Percentiles rank a stretch among this genome's conserved stretches.
Conservation (phyloP, 2,888 invertebrate species). For the Campopleginae sp. region DNA sequence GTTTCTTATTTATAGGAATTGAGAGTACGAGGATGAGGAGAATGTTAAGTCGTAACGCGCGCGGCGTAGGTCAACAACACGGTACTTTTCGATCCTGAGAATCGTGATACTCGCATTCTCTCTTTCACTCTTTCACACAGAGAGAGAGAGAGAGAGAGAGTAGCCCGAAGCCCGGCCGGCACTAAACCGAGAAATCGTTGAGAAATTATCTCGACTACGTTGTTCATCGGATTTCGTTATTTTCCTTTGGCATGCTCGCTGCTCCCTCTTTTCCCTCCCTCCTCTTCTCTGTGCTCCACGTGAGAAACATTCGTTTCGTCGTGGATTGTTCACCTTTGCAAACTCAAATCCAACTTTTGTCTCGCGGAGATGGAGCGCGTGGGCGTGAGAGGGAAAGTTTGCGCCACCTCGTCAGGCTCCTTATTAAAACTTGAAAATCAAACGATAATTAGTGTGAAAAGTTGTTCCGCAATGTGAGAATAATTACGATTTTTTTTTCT, state of each 20-base stretch:
- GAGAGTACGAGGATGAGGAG: slow-evolving; percentile 20
- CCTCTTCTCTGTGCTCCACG: slow-evolving; percentile 15
- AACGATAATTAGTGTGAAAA: not conserved
- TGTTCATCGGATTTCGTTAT: slow-evolving; percentile 22
- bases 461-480: not conserved
- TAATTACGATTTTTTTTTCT: not conserved
- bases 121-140: slow-evolving; percentile 11
- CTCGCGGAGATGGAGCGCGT: slow-evolving; percentile 21
- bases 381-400: slow-evolving; percentile 64
- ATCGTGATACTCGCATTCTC: slow-evolving; percentile 47
- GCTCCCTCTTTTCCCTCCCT: not conserved
- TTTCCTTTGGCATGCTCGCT: not conserved
- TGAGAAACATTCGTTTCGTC: slow-evolving; percentile 45
- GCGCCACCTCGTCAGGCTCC: slow-evolving; percentile 9
- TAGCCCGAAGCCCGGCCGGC: not conserved
- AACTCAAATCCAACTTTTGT: slow-evolving; percentile 49
- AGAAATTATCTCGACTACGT: slow-evolving; percentile 42
- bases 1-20: not conserved
- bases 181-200: slow-evolving; percentile 17
- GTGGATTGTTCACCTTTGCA: slow-evolving; percentile 53
- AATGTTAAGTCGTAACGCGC: slow-evolving; percentile 38
- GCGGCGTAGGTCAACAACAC: slow-evolving; percentile 66
- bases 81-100: slow-evolving; percentile 57
- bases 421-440: slow-evolving; percentile 29
- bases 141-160: too few relatives aligned